Evolutionary conservation across 2,797 vertebrate genomes (phyloP).

Genomic region (Rhinella marina): DNA sequence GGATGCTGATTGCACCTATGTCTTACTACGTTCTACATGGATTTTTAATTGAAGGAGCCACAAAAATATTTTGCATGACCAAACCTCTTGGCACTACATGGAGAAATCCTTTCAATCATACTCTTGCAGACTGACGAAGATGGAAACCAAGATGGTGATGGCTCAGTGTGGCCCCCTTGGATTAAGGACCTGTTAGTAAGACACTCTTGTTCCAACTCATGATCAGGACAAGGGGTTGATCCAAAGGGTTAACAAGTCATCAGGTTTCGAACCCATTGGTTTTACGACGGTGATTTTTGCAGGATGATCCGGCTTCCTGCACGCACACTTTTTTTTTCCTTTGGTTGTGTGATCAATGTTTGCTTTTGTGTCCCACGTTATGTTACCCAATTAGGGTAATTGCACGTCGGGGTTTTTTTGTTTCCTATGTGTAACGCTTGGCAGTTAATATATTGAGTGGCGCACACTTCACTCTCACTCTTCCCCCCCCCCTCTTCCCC

Average conservation of each 20-base stretch:
- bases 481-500: background rate
- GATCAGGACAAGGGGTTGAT: background rate
- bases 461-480: background rate
- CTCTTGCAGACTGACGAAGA: background rate
- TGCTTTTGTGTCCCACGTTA: background rate
- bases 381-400: slow-evolving; percentile 45
- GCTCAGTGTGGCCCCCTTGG: no score
- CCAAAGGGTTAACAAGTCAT: background rate
- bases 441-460: slow-evolving; percentile 22
- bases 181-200: background rate
- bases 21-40: background rate
- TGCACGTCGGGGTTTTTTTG: slow-evolving; percentile 25
- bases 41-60: no score
- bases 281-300: background rate
- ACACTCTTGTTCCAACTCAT: background rate
- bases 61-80: no score
- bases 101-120: background rate
- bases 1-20: background rate
- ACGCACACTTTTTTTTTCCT: background rate
- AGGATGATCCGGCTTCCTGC: slow-evolving; percentile 25
- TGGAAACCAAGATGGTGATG: background rate
- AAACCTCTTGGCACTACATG: background rate
- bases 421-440: slow-evolving; percentile 43
- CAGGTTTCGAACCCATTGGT: slow-evolving; percentile 14
- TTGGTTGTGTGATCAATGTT: slow-evolving; percentile 12